phyloP scores from a whole-genome alignment of 92 coral and sea anemone genomes.

The Galaxea fascicularis region DNA sequence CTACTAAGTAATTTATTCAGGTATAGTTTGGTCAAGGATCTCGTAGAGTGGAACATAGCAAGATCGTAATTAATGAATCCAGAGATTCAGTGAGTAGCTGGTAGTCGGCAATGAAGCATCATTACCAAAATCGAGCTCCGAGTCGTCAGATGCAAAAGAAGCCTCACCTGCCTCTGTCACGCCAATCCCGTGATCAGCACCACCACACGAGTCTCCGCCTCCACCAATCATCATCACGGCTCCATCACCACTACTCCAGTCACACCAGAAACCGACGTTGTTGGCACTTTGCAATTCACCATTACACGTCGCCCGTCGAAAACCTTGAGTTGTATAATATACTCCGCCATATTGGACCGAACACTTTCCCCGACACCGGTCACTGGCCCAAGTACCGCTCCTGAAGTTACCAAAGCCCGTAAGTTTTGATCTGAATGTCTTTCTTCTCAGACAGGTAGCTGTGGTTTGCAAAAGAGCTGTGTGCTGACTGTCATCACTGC shows the following conservation, averaged over 20 bases:
- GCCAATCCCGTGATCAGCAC: slow-evolving; percentile 56
- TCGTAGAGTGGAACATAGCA: background rate
- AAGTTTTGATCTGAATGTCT: slow-evolving; percentile 41
- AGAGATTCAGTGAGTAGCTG: slow-evolving; percentile 4
- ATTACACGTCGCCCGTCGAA: slow-evolving; percentile 13
- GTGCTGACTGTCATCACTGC: slow-evolving; percentile 43
- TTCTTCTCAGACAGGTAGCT: slow-evolving; percentile 38
- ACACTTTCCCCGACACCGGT: slow-evolving; percentile 39
- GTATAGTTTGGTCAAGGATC: too few relatives aligned
- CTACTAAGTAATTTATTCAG: too few relatives aligned
- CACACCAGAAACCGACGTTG: slow-evolving; percentile 65
- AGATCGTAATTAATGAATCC: background rate
- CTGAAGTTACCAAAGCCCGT: slow-evolving; percentile 41
- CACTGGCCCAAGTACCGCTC: slow-evolving; percentile 29
- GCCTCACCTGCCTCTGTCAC: slow-evolving; percentile 34
- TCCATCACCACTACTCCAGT: slow-evolving; percentile 47
- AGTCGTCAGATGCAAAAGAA: background rate
- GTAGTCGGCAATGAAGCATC: background rate
- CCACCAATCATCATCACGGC: slow-evolving; percentile 64
- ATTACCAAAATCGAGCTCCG: background rate
- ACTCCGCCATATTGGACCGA: slow-evolving; percentile 43
- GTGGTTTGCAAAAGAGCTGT: slow-evolving; percentile 49
- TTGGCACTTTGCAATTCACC: slow-evolving; percentile 19
- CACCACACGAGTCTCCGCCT: slow-evolving; percentile 1
- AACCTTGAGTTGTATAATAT: slow-evolving; percentile 22